Conservation (phyloP, 92 coral and sea anemone genomes). For the Micromussa lordhowensis region DNA sequence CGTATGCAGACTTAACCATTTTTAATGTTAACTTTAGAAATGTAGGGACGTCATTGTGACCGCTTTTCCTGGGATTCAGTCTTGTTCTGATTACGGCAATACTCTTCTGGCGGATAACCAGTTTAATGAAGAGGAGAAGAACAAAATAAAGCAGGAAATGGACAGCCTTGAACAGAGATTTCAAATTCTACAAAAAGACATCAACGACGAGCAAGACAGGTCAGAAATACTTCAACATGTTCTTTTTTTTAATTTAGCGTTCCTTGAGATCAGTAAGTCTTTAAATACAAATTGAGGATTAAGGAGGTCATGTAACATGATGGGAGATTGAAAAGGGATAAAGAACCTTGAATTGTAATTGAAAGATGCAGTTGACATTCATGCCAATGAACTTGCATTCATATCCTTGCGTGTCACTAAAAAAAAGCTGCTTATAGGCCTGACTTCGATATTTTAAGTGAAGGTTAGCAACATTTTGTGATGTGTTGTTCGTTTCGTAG, state of each 20-base stretch:
- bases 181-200: slow-evolving; percentile 20
- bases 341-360: too few relatives aligned
- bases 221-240: background rate
- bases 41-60: slow-evolving; percentile 1
- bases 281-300: too few relatives aligned
- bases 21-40: background rate
- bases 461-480: too few relatives aligned
- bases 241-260: background rate
- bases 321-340: too few relatives aligned
- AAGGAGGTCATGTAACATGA: too few relatives aligned
- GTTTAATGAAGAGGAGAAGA: slow-evolving; percentile 54
- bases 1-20: too few relatives aligned
- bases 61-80: slow-evolving; percentile 60
- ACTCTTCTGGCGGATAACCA: slow-evolving; percentile 63
- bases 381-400: too few relatives aligned
- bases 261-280: too few relatives aligned
- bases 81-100: slow-evolving; percentile 72
- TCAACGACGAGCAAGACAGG: slow-evolving; percentile 34
- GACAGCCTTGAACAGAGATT: slow-evolving; percentile 18
- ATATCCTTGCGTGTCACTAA: too few relatives aligned
- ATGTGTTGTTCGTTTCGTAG: background rate
- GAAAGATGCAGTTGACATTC: too few relatives aligned
- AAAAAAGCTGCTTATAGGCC: too few relatives aligned
- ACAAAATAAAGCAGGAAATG: slow-evolving; percentile 59
- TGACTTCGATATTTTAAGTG: too few relatives aligned